Base-by-base conservation (phyloP, 2,888 invertebrate species). In the Blera fallax region DNA sequence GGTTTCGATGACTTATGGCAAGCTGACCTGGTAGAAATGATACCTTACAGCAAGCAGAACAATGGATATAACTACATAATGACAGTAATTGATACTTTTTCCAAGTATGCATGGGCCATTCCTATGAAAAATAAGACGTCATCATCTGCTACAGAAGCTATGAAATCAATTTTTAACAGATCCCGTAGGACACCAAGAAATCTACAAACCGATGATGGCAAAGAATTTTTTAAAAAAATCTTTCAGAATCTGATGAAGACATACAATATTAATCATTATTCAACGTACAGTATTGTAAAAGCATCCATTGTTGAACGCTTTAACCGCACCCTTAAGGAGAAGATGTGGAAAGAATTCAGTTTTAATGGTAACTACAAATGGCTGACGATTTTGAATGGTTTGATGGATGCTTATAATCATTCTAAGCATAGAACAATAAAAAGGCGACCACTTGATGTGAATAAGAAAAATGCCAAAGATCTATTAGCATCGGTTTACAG, bases 301-400 rank as follows among this genome's bases (percentile, higher is more conserved):
- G 48, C 32, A 34, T 48, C 48, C 50, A 65, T 65, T 45, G 27
- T 45, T 5, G 87, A 88, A 77, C 74, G 88, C 18, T 87, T 87
- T 32, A 87, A 87, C 58, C 24, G 87, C 32, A 88, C 87, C 3
- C 54, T 87, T n/a, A 88, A 65, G 67, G 73, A 79, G 32, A 78
- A 69, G 56, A 48, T 88, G 64, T 88, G 78, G 76, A 82, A 79
- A 77, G 48, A 77, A 45, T 88, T 88, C 64, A 89, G 88, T 77
- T 70, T 87, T 34, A 72, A 64, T 34, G 88, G 88, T 7, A 80
- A 45, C 8, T 87, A 88, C 52, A 80, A 83, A 52, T 87, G 88
- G 87, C 7, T 87, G 40, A 5, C 40, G 7, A 43, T 62, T 27
- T 18, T 16, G 1, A 11, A 16, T 3, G 16, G 11, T 29, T 29